phyloP scores from a whole-genome alignment of 2,888 invertebrate species.

The Hydrotaea diabolus region DNA sequence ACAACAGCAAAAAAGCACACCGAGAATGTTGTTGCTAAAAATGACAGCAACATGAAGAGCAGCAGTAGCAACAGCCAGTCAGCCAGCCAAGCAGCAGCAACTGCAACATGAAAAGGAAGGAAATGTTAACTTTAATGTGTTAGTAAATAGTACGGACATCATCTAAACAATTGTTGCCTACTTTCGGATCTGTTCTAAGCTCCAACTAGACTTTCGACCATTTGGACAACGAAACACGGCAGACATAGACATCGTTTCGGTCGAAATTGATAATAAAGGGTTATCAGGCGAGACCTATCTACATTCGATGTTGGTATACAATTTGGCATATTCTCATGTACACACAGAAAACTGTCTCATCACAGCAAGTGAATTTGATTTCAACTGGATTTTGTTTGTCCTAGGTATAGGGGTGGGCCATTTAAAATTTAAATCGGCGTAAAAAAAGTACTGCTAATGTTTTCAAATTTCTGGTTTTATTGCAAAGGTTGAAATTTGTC shows the following conservation, averaged over 20 bases:
- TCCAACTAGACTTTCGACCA: neutral
- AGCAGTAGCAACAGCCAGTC: neutral
- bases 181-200: neutral
- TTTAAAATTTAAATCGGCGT: too few species aligned
- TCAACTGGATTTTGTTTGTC: too few species aligned
- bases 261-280: too few species aligned
- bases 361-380: too few species aligned
- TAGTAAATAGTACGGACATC: conserved; percentile 30
- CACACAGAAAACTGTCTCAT: too few species aligned
- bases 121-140: conserved; percentile 43
- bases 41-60: conserved; percentile 7
- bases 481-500: too few species aligned
- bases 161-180: conserved; percentile 32
- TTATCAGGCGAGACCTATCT: too few species aligned
- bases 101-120: conserved; percentile 29
- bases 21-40: conserved; percentile 20
- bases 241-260: conserved; percentile 22
- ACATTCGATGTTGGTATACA: too few species aligned
- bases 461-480: too few species aligned
- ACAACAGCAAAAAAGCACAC: neutral
- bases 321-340: too few species aligned
- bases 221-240: neutral
- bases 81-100: neutral
- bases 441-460: too few species aligned
- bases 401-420: too few species aligned